phyloP scores from a whole-genome alignment of 2,888 invertebrate genomes.

The Autographa gamma region DNA sequence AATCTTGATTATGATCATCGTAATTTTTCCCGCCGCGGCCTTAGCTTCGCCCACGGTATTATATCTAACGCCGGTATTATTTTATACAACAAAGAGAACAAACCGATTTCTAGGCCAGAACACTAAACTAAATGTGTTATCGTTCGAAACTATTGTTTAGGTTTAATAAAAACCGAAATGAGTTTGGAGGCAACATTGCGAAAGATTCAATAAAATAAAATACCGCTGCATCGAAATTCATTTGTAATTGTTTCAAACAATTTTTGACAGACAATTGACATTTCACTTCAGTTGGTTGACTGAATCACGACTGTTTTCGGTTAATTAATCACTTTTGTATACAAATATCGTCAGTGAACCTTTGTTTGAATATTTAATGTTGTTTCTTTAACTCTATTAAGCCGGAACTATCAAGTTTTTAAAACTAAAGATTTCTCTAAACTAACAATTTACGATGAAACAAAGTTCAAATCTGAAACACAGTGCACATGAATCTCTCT shows the following conservation, averaged over 20 bases:
- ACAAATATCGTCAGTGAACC: too few species aligned
- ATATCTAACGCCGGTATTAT: background rate
- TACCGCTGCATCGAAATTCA: constrained; percentile 22
- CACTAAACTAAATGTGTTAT: constrained; percentile 2
- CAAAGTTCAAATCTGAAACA: background rate
- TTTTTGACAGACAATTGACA: constrained; percentile 37
- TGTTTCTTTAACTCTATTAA: background rate
- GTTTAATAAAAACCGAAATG: constrained; percentile 21
- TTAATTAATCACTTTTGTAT: constrained; percentile 31
- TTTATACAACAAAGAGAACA: background rate
- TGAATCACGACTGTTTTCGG: constrained; percentile 27
- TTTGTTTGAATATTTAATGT: too few species aligned
- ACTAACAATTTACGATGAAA: background rate
- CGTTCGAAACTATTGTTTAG: background rate
- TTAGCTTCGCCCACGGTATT: background rate
- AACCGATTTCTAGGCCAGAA: background rate
- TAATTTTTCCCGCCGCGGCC: background rate
- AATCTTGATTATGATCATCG: background rate
- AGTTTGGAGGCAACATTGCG: constrained; percentile 14
- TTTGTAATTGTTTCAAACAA: constrained; percentile 38
- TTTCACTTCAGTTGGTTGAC: constrained; percentile 34
- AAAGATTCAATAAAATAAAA: constrained; percentile 16
- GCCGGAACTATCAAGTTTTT: background rate
- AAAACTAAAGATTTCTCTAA: too few species aligned
- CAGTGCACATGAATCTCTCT: background rate